Evolutionary conservation across 2,797 vertebrate genomes (phyloP).

Genomic region (Apogon talboti): DNA sequence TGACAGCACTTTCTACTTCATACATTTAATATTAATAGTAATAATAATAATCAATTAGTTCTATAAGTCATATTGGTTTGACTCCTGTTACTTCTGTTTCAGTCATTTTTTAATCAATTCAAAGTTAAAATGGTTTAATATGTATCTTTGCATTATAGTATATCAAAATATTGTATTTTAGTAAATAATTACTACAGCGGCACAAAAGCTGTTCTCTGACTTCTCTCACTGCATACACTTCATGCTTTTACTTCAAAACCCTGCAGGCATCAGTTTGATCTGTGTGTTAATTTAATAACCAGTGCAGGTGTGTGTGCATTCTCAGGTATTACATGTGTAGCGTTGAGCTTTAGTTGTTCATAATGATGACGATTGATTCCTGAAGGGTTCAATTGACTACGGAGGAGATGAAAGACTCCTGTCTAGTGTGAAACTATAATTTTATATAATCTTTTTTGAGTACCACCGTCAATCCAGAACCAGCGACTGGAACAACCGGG

Average conservation of each 20-base stretch:
- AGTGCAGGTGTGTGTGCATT: not conserved
- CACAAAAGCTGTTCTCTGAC: slow-evolving; percentile 8
- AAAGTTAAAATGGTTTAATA: no score
- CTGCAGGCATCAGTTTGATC: not conserved
- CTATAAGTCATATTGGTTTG: no score
- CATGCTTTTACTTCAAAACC: slow-evolving; percentile 23
- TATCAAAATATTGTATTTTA: no score
- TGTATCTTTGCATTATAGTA: no score
- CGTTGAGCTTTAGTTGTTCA: not conserved
- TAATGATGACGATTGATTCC: slow-evolving; percentile 25
- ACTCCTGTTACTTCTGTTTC: no score
- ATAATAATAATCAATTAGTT: no score
- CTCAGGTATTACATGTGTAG: slow-evolving; percentile 10
- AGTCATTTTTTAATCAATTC: no score
- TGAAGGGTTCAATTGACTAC: not conserved
- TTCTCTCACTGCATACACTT: not conserved
- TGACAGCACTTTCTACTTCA: no score
- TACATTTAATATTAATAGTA: no score
- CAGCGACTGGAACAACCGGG: slow-evolving; percentile 15
- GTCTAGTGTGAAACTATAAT: slow-evolving; percentile 9
- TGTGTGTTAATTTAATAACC: not conserved
- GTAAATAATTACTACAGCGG: slow-evolving; percentile 15
- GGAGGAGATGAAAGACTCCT: slow-evolving; percentile 28
- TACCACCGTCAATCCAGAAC: slow-evolving; percentile 15
- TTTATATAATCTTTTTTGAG: slow-evolving; percentile 27